Evolutionary conservation across 1,140 invertebrate genomes (phyloP), one percentile per base, ranked within the genome.

Genomic region (Andrena cerasifolii): DNA sequence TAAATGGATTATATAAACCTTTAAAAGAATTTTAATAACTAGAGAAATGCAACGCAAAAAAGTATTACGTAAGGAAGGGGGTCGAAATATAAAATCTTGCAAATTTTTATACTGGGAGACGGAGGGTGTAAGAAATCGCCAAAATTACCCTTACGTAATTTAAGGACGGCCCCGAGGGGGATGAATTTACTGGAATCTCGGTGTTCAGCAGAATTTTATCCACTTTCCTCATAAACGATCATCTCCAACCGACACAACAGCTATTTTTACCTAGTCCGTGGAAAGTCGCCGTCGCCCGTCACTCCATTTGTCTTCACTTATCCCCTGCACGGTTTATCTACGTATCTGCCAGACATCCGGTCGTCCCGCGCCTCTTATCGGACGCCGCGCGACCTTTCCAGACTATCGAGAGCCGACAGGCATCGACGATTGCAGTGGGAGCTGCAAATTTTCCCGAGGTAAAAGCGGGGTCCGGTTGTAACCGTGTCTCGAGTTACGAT

Each of bases 261-360:
- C 54, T 71, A 72, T 72, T 72, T 72, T 72, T 72, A 72, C 43
- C 40, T 36, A 14, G 56, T 33, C 14, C n/a, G 5, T 28, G 56
- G n/a, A 61, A 72, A 61, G 21, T 49, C 43, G 43, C 47, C 2
- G 12, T 7, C 7, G 24, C 18, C 12, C 5, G 18, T 24, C 45
- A 24, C 7, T 56, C 51, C 36, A 26, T 54, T 54, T 53, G 33
- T 65, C 58, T 54, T 45, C 47, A 14, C 8, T 54, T 49, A 73
- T 73, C 71, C 36, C 18, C 18, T n/a, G 16, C 18, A 8, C 61
- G n/a, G 43, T 54, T 74, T 74, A 74, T 74, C 61, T 36, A 28
- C 14, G 51, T 45, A 74, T 74, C 61, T 65, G 24, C 61, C 71
- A 74, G 71, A 74, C 49, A 74, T 74, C 70, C 70, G 70, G 70